Evolutionary conservation across 1,140 invertebrate genomes (phyloP).

Genomic region (Micrasema longulum): DNA sequence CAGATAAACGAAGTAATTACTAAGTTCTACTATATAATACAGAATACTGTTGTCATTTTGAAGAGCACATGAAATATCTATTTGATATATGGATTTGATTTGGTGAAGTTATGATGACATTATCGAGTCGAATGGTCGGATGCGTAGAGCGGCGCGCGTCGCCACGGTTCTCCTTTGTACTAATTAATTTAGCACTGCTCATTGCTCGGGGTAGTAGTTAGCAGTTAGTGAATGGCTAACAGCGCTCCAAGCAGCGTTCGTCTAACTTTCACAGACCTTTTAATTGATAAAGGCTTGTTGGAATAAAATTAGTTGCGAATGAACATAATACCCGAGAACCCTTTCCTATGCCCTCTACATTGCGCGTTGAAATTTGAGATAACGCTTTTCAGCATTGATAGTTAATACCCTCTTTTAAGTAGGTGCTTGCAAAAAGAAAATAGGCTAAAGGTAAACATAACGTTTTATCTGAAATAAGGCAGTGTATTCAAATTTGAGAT

Average conservation of each 20-base stretch:
- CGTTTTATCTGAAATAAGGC: too few species aligned
- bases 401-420: slow-evolving; percentile 10
- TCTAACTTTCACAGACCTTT: background rate
- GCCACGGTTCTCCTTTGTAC: slow-evolving; percentile 11
- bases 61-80: too few species aligned
- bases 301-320: background rate
- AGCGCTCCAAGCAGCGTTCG: background rate
- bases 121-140: slow-evolving; percentile 36
- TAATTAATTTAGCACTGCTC: slow-evolving; percentile 25
- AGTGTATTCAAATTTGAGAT: too few species aligned
- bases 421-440: background rate
- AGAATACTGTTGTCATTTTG: too few species aligned
- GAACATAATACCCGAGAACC: slow-evolving; percentile 17
- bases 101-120: slow-evolving; percentile 23
- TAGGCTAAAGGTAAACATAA: too few species aligned
- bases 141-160: background rate
- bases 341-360: background rate
- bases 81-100: too few species aligned
- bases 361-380: slow-evolving; percentile 7
- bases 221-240: slow-evolving; percentile 9
- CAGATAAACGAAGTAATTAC: too few species aligned
- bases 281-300: background rate
- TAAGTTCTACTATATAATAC: too few species aligned
- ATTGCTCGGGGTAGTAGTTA: background rate
- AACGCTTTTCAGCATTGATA: slow-evolving; percentile 14